A percentile compares a stretch with the other conserved stretches of the same genome.
Evolutionary conservation across 2,113 vertebrate genomes (phyloP).

Genomic region (Cebidichthys violaceus): DNA sequence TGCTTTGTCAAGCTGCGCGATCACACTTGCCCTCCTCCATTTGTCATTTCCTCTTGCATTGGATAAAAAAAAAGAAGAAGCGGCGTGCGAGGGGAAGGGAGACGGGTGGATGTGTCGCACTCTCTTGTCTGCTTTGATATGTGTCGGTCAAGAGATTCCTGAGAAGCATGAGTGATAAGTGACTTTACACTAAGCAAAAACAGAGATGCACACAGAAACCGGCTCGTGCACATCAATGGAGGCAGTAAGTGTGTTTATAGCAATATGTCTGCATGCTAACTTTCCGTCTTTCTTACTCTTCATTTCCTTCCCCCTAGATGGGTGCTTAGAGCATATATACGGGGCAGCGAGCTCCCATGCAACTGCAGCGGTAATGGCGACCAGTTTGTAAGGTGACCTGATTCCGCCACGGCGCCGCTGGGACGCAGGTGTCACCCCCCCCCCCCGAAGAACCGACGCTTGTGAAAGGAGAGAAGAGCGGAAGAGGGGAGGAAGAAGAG

Average conservation of each 20-base stretch:
- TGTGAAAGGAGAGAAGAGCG: slow-evolving; percentile 57
- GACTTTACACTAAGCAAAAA: slow-evolving; percentile 1
- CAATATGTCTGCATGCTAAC: not conserved
- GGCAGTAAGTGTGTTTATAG: not conserved
- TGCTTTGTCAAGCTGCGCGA: slow-evolving; percentile 54
- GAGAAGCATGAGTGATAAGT: not conserved
- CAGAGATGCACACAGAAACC: not conserved
- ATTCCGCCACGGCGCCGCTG: slow-evolving; percentile 53
- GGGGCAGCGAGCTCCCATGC: slow-evolving; percentile 22
- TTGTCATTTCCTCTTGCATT: slow-evolving; percentile 49
- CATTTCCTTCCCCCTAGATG: not conserved
- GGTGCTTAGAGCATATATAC: slow-evolving; percentile 27
- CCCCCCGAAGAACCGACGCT: slow-evolving; percentile 68
- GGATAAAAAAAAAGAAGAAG: slow-evolving; percentile 42
- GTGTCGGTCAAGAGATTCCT: slow-evolving; percentile 16
- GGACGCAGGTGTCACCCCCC: slow-evolving; percentile 74
- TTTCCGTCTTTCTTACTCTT: not conserved
- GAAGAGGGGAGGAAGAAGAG: slow-evolving; percentile 13
- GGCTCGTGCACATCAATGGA: not conserved
- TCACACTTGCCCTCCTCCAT: slow-evolving; percentile 54
- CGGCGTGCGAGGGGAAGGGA: slow-evolving; percentile 5
- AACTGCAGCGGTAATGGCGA: slow-evolving; percentile 55
- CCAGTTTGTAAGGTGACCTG: slow-evolving; percentile 73
- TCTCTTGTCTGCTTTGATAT: slow-evolving; percentile 54
- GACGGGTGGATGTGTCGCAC: slow-evolving; percentile 15